Evolutionary conservation across 53 echinoderm and acorn worm genomes (phyloP).

Genomic region (Glandiceps talaboti): DNA sequence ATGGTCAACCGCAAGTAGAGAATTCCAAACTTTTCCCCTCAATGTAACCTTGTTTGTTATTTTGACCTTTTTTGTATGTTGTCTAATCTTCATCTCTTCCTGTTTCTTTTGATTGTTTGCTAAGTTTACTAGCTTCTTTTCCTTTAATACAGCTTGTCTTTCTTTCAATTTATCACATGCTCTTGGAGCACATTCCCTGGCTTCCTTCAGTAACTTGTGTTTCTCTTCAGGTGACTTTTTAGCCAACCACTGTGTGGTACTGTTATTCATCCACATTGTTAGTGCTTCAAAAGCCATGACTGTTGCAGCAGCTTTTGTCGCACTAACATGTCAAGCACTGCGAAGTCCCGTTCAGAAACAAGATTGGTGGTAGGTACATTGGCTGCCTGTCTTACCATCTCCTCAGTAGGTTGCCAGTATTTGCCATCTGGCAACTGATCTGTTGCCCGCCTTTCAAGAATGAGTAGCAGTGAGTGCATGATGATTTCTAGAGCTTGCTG

Average conservation of each 20-base stretch:
- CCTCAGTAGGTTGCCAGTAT: background rate
- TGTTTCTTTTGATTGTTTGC: background rate
- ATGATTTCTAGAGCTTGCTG: background rate
- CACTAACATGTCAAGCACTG: conserved; percentile 25
- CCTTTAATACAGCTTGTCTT: background rate
- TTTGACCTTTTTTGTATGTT: background rate
- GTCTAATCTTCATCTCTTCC: background rate
- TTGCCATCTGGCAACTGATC: background rate
- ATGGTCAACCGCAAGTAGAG: background rate
- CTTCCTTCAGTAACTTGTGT: background rate
- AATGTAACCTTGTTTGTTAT: background rate
- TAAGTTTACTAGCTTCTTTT: background rate
- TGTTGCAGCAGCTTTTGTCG: conserved; percentile 4
- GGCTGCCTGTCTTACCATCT: background rate
- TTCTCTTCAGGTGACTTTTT: background rate
- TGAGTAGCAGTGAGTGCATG: background rate
- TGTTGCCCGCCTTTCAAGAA: background rate
- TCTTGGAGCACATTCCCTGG: background rate
- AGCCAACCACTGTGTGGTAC: background rate
- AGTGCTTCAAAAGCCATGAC: background rate
- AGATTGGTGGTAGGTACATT: conserved; percentile 48
- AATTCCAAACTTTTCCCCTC: background rate
- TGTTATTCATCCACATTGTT: background rate
- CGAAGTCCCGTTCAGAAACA: conserved; percentile 31
- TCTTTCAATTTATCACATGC: background rate